Percentiles rank a stretch among this genome's conserved stretches.
Evolutionary conservation across 2,888 invertebrate species (phyloP).

Genomic region (Calliopum simillimum): DNA sequence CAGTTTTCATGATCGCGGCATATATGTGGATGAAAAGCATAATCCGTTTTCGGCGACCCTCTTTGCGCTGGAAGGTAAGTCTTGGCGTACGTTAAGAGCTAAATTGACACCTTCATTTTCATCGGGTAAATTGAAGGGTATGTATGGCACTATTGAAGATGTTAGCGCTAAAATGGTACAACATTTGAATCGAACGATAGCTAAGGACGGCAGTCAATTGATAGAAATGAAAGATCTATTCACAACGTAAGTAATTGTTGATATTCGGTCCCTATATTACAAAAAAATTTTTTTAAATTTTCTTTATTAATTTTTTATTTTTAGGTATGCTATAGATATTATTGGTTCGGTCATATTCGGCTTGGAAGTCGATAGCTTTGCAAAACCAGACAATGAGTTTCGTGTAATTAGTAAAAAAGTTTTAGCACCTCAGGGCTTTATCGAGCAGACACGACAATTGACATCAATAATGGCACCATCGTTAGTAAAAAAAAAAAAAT

Average conservation of each 20-base stretch:
- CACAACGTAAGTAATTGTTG: constrained; percentile 47
- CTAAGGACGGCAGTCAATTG: constrained; percentile 54
- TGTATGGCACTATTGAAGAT: constrained; percentile 73
- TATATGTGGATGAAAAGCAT: constrained; percentile 72
- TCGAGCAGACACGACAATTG: not conserved
- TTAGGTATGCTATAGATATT: too few relatives aligned
- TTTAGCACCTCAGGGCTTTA: constrained; percentile 11
- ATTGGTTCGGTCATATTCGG: too few relatives aligned
- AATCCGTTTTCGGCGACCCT: constrained; percentile 73
- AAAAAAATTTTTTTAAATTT: not conserved
- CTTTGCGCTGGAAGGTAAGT: constrained; percentile 62
- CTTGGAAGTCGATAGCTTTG: constrained; percentile 56
- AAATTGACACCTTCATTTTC: constrained; percentile 77
- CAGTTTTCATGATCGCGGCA: constrained; percentile 75
- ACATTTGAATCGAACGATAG: constrained; percentile 63
- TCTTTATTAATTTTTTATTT: constrained; percentile 45
- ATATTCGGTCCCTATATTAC: not conserved
- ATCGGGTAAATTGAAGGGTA: constrained; percentile 75
- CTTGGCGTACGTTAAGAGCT: constrained; percentile 74
- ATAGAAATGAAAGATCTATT: constrained; percentile 68
- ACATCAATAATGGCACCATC: constrained; percentile 40
- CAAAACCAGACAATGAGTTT: constrained; percentile 57
- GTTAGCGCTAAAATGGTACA: constrained; percentile 70
- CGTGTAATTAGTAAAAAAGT: constrained; percentile 39
- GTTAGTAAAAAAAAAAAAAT: constrained; percentile 44